Evolutionary conservation across 1,140 invertebrate genomes (phyloP).

Genomic region (Drosophila dunni): DNA sequence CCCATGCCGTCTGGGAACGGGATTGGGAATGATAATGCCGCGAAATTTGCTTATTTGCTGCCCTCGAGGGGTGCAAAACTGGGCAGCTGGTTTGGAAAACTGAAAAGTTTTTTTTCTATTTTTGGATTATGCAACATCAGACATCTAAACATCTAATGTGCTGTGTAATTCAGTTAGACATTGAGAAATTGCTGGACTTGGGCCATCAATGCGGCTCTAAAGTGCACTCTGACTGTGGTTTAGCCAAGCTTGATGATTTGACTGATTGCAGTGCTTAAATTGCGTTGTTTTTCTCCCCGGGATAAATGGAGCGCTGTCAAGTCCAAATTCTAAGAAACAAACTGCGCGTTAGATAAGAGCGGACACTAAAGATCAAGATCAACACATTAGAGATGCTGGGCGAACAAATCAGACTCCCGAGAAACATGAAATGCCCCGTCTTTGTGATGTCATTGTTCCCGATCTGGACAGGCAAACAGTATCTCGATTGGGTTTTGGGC

Average conservation of each 20-base stretch:
- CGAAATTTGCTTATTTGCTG: conserved; percentile 54
- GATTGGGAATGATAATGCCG: conserved; percentile 46
- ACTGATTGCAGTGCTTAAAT: conserved; percentile 52
- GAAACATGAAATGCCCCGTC: conserved; percentile 44
- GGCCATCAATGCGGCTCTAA: conserved; percentile 12
- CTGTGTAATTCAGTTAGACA: conserved; percentile 71
- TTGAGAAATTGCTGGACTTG: conserved; percentile 76
- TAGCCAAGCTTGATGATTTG: conserved; percentile 45
- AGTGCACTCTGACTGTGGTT: conserved; percentile 24
- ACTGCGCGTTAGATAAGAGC: conserved; percentile 62
- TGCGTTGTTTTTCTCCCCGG: conserved; percentile 29
- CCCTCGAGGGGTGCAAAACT: conserved; percentile 51
- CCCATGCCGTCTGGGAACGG: conserved; percentile 65
- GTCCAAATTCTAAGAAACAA: conserved; percentile 66
- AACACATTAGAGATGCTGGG: conserved; percentile 39
- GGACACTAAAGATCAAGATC: conserved; percentile 49
- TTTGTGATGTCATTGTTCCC: conserved; percentile 44
- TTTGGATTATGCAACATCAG: conserved; percentile 71
- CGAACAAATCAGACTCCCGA: conserved; percentile 30
- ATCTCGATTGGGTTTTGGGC: neutral
- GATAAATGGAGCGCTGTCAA: conserved; percentile 44
- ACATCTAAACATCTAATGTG: conserved; percentile 75
- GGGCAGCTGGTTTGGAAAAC: conserved; percentile 58
- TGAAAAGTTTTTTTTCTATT: conserved; percentile 48
- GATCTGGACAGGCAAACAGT: conserved; percentile 55